Evolutionary conservation across 2,888 invertebrate genomes (phyloP), one percentile per base, ranked within the genome.

Genomic region (Bursaphelenchus okinawaensis): DNA sequence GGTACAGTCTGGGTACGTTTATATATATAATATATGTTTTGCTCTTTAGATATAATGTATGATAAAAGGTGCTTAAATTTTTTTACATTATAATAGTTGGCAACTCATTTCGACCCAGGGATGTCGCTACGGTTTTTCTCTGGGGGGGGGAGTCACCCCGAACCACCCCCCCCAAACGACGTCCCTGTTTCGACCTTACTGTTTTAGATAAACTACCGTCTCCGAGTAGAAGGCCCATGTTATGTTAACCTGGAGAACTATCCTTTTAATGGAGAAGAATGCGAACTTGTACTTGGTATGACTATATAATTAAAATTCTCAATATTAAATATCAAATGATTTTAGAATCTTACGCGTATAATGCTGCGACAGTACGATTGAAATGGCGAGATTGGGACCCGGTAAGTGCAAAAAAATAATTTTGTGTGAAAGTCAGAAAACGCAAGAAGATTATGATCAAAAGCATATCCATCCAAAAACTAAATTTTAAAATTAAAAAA

Each of bases 321-420:
- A 16, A 3, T n/a, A 54, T 54, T 4, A n/a, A 16, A 24, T 6
- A 19, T 6, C 26, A 54, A 57, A 57, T 77, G 28, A 73, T 78
- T 7, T 74, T 80, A 40, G 80, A 80, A 68, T 75, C 75, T 54
- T 80, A 80, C 63, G 80, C 80, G 1, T 80, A 80, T 63, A 80
- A 80, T 54, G 72, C 78, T 24, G 80, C 77, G 7, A 75, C 65
- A 52, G 72, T 71, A 19, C 55, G 72, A 12, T 51, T 71, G 19
- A 71, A 71, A 56, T 71, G 72, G 72, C 56, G 75, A 7, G 70
- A 70, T 27, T 71, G 74, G 72, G 55, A 67, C 27, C 74, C 74
- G n/a, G 74, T 71, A 54, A 54, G 22, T 9, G n/a, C 7, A 7
- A 22, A 12, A 22, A n/a, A n/a, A n/a, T n/a, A n/a, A n/a, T n/a